phyloP scores from a whole-genome alignment of 2,888 invertebrate genomes.

The Callyntrura sp. region DNA sequence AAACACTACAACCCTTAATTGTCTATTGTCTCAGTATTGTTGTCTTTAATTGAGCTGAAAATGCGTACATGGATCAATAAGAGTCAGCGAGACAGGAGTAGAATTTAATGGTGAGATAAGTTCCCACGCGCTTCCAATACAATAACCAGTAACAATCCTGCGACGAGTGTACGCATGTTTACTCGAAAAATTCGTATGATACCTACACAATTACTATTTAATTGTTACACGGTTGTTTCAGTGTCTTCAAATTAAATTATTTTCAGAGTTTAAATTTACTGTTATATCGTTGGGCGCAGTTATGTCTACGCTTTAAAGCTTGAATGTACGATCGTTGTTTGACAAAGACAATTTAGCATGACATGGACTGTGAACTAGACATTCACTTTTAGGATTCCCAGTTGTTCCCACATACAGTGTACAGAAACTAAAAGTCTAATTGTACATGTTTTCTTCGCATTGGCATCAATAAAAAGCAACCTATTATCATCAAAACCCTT shows the following conservation, averaged over 20 bases:
- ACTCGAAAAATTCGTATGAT: neutral
- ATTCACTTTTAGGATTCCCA: constrained; percentile 59
- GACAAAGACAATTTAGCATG: constrained; percentile 1
- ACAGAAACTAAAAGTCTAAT: constrained; percentile 27
- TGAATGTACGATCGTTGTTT: too few species aligned
- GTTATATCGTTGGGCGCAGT: too few species aligned
- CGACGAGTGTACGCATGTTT: neutral
- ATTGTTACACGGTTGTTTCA: too few species aligned
- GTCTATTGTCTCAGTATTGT: constrained; percentile 7
- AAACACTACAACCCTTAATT: neutral
- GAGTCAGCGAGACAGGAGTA: neutral
- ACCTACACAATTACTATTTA: too few species aligned
- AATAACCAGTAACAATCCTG: neutral
- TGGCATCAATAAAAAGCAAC: neutral
- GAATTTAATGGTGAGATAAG: constrained; percentile 4
- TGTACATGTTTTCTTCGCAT: neutral
- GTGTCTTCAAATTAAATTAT: too few species aligned
- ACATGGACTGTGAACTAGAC: constrained; percentile 60
- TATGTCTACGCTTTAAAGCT: neutral
- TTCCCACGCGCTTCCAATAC: neutral
- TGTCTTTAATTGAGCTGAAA: neutral
- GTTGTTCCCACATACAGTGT: too few species aligned
- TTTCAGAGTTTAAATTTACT: too few species aligned
- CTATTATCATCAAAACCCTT: too few species aligned
- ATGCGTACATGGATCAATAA: neutral